These are phyloP conservation scores for Actenoides lindsayi DNA, from an alignment of 2,113 vertebrate genomes.

Conservation along the genomic window DNA sequence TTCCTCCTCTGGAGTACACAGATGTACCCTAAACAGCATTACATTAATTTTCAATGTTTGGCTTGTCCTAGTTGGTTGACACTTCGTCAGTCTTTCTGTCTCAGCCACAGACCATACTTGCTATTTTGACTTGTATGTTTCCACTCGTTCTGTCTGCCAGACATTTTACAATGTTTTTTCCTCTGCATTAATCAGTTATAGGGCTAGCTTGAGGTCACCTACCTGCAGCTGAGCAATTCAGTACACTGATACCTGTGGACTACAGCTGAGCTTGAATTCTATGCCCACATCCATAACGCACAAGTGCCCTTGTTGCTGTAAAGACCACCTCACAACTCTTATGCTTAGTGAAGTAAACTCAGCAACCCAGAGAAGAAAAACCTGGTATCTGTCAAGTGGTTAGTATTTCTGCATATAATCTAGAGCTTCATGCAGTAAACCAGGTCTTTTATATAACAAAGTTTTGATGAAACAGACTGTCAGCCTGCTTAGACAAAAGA, in stretches of 20 bases:
- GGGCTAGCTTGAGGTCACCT: conserved; percentile 47
- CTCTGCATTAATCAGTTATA: conserved; percentile 45
- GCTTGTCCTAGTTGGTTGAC: not conserved
- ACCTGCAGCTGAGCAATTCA: conserved; percentile 12
- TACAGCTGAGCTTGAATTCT: not conserved
- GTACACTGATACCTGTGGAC: conserved; percentile 37
- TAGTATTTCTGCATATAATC: not conserved
- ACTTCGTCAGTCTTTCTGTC: not conserved
- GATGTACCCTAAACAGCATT: not conserved
- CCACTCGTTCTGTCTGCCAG: conserved; percentile 36
- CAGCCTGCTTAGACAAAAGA: not conserved
- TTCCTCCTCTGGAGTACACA: not conserved
- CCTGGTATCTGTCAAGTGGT: not conserved
- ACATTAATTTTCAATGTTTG: not conserved
- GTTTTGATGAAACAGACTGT: not conserved
- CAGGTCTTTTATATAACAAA: not conserved
- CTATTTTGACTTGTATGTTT: conserved; percentile 37
- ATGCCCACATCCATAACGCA: not conserved
- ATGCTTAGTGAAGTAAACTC: conserved; percentile 4
- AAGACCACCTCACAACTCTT: not conserved
- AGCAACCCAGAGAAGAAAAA: not conserved
- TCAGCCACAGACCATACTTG: not conserved
- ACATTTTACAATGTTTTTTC: conserved; percentile 58
- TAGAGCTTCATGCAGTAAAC: not conserved
- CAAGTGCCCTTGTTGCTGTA: not conserved